Base-by-base conservation (phyloP, 2,797 vertebrate species). In the Columba guinea region DNA sequence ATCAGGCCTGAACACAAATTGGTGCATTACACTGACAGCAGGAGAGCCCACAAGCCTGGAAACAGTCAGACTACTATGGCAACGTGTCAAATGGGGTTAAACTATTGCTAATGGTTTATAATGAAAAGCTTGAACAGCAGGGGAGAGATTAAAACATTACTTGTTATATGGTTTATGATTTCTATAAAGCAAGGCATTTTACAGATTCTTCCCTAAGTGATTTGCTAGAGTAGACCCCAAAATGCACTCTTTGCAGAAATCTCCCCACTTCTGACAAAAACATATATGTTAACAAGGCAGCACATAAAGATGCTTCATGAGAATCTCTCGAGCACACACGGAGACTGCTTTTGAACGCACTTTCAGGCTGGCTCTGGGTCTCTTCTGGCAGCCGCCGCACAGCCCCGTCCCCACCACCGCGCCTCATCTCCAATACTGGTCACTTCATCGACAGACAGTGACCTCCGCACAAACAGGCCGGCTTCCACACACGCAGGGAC, bases 221-320 rank as follows among this genome's bases (percentile, higher is more conserved):
- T 48, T 68, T 1, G 1, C 46, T 37, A 2, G 0, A 39, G 19
- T 2, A 81, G 34, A 24, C 32, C 20, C 19, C 44, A n/a, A 55
- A 76, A 30, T 0, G 13, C 0, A 0, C 5, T 10, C 19, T 32
- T 37, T 0, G 0, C 37, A 78, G 39, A 64, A 70, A 41, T 0
- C 0, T 4, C 24, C 20, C 53, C 11, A 5, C 41, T 69, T 70
- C 7, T 10, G n/a, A 46, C 28, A 22, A 27, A 24, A 9, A 4
- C 3, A 11, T 1, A 3, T 3, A 2, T 0, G 9, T 3, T 9
- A 46, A 37, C 18, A 11, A 26, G 23, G 27, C 0, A 4, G 10
- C 27, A 34, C 0, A 0, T 55, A 5, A 11, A 39, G 24, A 17
- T 5, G 24, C 4, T 5, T 17, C 22, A 17, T 0, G 13, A 2